These are phyloP conservation scores for Xenopus borealis DNA, from an alignment of 2,113 vertebrate genomes.

Conservation along the genomic window DNA sequence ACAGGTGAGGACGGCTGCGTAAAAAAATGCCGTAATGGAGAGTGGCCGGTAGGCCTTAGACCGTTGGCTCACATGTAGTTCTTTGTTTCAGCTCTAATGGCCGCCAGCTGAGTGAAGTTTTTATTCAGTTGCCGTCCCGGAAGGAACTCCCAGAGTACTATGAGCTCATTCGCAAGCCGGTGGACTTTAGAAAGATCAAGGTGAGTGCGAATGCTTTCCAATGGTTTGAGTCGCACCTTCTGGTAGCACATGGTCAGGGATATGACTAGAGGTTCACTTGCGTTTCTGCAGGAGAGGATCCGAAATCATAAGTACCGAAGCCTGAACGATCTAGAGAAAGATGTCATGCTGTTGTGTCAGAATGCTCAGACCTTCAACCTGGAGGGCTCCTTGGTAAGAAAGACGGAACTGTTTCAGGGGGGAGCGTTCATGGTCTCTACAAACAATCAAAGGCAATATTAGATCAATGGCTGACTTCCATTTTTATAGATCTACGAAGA, in stretches of 20 bases:
- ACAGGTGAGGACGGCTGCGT: conserved; percentile 68
- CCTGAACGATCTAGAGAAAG: conserved; percentile 92
- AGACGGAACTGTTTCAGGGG: too few species aligned
- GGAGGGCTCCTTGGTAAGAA: conserved; percentile 88
- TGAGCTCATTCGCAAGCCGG: conserved; percentile 93
- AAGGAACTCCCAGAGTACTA: conserved; percentile 97
- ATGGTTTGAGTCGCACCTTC: neutral
- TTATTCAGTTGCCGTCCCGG: conserved; percentile 92
- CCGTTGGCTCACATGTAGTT: neutral
- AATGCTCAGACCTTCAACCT: conserved; percentile 96
- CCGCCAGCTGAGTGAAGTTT: conserved; percentile 92
- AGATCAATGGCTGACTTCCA: neutral
- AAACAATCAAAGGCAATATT: too few species aligned
- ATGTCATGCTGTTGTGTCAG: conserved; percentile 94
- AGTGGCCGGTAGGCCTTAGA: too few species aligned
- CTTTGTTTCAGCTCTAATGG: conserved; percentile 68
- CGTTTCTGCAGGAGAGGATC: conserved; percentile 78
- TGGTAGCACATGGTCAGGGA: neutral
- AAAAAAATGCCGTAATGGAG: too few species aligned
- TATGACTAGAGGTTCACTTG: neutral
- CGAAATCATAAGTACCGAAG: conserved; percentile 94
- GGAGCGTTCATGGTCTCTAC: too few species aligned
- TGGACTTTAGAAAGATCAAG: conserved; percentile 97
- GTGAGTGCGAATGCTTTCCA: conserved; percentile 52
- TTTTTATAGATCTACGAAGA: conserved; percentile 86